Evolutionary conservation across 2,888 invertebrate species (phyloP), one percentile per base, ranked within the genome.

Genomic region (Dinocampus coccinellae): DNA sequence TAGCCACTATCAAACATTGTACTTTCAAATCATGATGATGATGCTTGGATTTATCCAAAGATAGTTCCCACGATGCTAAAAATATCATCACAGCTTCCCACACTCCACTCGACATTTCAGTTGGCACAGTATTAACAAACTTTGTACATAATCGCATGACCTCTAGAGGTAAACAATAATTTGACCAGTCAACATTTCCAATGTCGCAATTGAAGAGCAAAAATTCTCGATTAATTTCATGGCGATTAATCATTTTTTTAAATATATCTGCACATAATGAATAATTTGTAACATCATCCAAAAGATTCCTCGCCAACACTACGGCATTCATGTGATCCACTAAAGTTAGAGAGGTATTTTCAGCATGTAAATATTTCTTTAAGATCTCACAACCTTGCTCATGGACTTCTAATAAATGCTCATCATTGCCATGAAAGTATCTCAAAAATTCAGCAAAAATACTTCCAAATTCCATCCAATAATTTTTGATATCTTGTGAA

Each of bases 1-100:
- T 89, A 2, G 91, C 84, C 34, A 88, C 85, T 1, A 89, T 81
- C 73, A 93, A 86, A 33, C 79, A 76, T 67, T 75, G 78, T 16
- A 80, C 92, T 89, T 92, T 91, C 61, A 90, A 86, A 76, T 89
- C 88, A 55, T 84, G 84, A 83, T 89, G 90, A 73, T 86, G 74
- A 20, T 75, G 29, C 72, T 78, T 78, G 2, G 87, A 85, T 85
- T 88, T 87, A 83, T 86, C 81, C 78, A 91, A 77, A 77, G 90
- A 90, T 83, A 90, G 83, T 53, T 92, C 88, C 91, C 95, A 92
- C 16, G 92, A 91, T 72, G 92, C 92, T 34, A 94, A 87, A 67
- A 92, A 90, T 83, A 95, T 91, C 76, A 93, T 89, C 77, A 92
- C 88, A 82, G 93, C 92, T 88, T 95, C 95, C 95, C 95, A 95